These are phyloP conservation scores for Neomonachus schauinslandi DNA, from an alignment of 2,113 vertebrate genomes.

Conservation along the genomic window DNA sequence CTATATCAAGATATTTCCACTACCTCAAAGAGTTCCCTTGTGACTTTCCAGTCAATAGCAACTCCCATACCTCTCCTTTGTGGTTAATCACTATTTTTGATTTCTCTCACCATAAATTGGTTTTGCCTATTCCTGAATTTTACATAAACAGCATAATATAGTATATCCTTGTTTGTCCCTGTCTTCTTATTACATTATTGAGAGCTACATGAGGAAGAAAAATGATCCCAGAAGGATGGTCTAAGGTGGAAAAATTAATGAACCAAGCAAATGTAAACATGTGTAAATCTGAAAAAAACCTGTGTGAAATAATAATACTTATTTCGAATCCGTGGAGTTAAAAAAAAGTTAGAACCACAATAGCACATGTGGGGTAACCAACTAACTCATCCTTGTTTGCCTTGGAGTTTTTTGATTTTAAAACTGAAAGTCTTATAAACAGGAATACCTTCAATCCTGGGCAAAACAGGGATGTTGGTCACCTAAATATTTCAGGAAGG, in stretches of 20 bases:
- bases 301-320: not conserved
- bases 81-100: not conserved
- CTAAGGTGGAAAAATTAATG: not conserved
- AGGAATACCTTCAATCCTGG: not conserved
- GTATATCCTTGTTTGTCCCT: not conserved
- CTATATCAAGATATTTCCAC: not conserved
- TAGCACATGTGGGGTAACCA: not conserved
- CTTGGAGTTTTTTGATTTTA: not conserved
- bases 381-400: not conserved
- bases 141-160: not conserved
- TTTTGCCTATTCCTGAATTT: not conserved
- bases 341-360: not conserved
- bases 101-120: not conserved
- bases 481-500: not conserved
- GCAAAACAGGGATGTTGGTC: not conserved
- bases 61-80: not conserved
- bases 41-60: not conserved
- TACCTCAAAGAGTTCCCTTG: not conserved
- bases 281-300: not conserved
- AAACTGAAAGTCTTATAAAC: not conserved
- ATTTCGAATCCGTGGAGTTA: not conserved
- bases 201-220: not conserved
- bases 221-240: not conserved
- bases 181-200: not conserved
- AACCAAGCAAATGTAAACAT: not conserved